phyloP scores from a whole-genome alignment of 1,140 invertebrate species.

The Physella acuta region DNA sequence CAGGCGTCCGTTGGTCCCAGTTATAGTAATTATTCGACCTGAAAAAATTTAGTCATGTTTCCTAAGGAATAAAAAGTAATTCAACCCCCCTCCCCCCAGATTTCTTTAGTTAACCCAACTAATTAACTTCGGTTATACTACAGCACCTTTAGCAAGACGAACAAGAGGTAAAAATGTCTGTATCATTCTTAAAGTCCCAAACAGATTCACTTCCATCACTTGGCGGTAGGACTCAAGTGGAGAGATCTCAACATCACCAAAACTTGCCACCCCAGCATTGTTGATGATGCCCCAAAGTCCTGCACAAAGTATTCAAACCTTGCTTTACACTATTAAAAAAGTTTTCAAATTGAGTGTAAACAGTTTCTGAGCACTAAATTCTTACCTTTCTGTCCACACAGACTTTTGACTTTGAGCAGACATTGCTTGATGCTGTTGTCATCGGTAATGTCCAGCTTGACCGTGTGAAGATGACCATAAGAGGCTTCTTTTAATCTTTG shows the following conservation, averaged over 20 bases:
- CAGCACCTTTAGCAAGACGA: slow-evolving; percentile 65
- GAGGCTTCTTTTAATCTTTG: slow-evolving; percentile 17
- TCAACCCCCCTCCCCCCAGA: too few species aligned
- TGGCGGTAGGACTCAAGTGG: slow-evolving; percentile 59
- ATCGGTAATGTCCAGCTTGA: slow-evolving; percentile 39
- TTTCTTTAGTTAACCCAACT: too few species aligned
- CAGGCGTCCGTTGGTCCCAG: slow-evolving; percentile 75
- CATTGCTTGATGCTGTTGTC: slow-evolving; percentile 29
- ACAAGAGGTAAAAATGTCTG: slow-evolving; percentile 73
- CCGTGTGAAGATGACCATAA: slow-evolving; percentile 30
- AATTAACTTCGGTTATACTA: too few species aligned
- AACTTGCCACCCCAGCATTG: slow-evolving; percentile 79
- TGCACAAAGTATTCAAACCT: too few species aligned
- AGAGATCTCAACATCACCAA: slow-evolving; percentile 85
- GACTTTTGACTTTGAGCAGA: not conserved
- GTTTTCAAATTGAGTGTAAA: too few species aligned
- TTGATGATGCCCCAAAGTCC: slow-evolving; percentile 44
- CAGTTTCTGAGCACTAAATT: too few species aligned
- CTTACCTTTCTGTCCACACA: slow-evolving; percentile 15
- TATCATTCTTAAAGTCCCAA: slow-evolving; percentile 78
- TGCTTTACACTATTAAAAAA: not conserved
- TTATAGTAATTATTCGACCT: slow-evolving; percentile 77
- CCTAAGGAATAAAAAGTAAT: too few species aligned
- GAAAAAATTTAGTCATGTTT: too few species aligned
- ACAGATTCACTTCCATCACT: slow-evolving; percentile 75